Percentiles rank a stretch among this genome's conserved stretches.
Conservation (phyloP, 2,888 invertebrate genomes). For the Dicyrtoma fusca region DNA sequence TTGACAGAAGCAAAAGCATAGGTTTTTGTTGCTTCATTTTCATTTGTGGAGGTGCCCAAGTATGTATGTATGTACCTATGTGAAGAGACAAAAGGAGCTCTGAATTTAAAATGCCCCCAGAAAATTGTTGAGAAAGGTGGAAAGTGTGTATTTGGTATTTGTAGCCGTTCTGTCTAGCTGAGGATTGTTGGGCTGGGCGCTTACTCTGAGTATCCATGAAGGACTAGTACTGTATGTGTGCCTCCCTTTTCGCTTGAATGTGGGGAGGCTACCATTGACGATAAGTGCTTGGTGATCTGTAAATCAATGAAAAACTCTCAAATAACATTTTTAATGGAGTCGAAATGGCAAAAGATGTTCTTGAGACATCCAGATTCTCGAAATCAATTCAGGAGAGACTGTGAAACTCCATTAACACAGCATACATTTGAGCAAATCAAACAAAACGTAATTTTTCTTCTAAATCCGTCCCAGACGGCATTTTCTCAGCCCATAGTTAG, state of each 20-base stretch:
- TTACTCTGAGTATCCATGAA: not conserved
- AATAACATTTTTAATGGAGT: conserved; percentile 57
- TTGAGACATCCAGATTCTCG: conserved; percentile 53
- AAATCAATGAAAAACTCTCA: conserved; percentile 57
- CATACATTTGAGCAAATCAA: conserved; percentile 57
- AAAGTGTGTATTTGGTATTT: too few relatives aligned
- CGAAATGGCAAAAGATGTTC: conserved; percentile 55
- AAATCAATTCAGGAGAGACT: conserved; percentile 56
- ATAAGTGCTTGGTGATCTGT: conserved; percentile 55
- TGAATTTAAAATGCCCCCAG: too few relatives aligned
- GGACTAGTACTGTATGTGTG: not conserved
- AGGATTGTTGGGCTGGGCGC: not conserved
- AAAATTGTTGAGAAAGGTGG: too few relatives aligned
- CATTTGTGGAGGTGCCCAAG: too few relatives aligned
- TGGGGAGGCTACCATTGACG: conserved; percentile 43
- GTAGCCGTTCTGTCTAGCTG: not conserved
- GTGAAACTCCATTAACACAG: conserved; percentile 57
- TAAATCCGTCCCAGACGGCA: conserved; percentile 53
- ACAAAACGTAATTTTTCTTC: conserved; percentile 56
- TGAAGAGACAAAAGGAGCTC: too few relatives aligned
- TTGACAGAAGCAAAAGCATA: too few relatives aligned
- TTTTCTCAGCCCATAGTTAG: conserved; percentile 40
- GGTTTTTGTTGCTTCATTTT: too few relatives aligned
- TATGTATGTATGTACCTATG: too few relatives aligned
- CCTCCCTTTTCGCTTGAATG: conserved; percentile 20